Evolutionary conservation across 2,797 vertebrate genomes (phyloP).

Genomic region (Tokudaia tokunoshimensis): DNA sequence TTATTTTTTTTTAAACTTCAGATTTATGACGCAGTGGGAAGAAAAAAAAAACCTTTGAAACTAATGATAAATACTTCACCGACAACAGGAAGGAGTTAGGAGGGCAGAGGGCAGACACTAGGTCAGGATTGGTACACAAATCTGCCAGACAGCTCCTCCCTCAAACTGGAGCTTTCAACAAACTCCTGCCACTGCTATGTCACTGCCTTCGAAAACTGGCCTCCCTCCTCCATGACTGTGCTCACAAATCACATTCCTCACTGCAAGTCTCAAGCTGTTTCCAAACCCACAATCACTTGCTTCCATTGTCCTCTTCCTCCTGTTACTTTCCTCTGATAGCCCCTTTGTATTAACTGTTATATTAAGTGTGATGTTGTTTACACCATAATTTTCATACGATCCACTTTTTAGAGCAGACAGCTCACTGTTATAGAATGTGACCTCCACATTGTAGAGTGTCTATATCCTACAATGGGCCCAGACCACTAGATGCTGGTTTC

Average conservation of each 20-base stretch:
- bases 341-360: neutral
- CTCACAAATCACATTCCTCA: neutral
- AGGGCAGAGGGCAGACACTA: neutral
- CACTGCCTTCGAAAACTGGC: neutral
- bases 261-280: conserved; percentile 3
- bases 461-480: neutral
- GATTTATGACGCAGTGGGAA: neutral
- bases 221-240: neutral
- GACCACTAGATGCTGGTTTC: neutral
- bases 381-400: neutral
- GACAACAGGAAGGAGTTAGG: neutral
- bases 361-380: conserved; percentile 2
- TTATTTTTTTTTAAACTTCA: neutral
- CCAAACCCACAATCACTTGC: neutral
- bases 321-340: neutral
- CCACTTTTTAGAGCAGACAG: neutral
- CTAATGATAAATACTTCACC: neutral
- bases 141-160: neutral
- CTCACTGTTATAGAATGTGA: neutral
- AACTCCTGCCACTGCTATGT: too few relatives aligned
- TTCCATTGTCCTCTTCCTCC: neutral
- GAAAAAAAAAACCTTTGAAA: neutral
- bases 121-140: neutral
- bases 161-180: neutral
- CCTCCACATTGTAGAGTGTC: neutral